phyloP scores from a whole-genome alignment of 2,888 invertebrate species.

The Listrodromus nycthemerus region DNA sequence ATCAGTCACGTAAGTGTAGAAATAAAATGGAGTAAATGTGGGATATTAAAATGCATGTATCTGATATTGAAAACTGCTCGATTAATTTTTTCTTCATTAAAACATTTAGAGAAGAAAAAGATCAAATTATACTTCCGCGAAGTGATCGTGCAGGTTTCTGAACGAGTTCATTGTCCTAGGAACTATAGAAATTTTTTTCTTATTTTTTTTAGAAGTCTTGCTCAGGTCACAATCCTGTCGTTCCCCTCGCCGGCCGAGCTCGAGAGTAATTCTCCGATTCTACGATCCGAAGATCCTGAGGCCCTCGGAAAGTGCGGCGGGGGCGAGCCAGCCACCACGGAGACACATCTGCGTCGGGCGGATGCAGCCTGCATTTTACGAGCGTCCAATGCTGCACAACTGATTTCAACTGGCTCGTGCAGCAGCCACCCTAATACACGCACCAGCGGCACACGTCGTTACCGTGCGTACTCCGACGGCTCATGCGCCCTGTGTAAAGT shows the following conservation, averaged over 20 bases:
- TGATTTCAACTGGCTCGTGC: slow-evolving; percentile 49
- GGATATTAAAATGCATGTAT: background rate
- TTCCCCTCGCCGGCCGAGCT: slow-evolving; percentile 41
- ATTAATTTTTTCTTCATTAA: background rate
- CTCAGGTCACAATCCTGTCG: slow-evolving; percentile 40
- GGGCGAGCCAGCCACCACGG: slow-evolving; percentile 62
- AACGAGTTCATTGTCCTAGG: slow-evolving; percentile 66
- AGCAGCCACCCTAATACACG: slow-evolving; percentile 52
- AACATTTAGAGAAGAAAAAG: background rate
- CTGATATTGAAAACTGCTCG: background rate
- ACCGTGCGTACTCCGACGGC: slow-evolving; percentile 70
- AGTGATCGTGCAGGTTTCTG: slow-evolving; percentile 27
- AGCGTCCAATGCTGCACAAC: slow-evolving; percentile 80
- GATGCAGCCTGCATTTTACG: slow-evolving; percentile 84
- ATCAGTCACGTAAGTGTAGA: background rate
- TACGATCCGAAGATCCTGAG: slow-evolving; percentile 12
- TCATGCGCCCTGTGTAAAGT: slow-evolving; percentile 71
- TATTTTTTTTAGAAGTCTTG: slow-evolving; percentile 6
- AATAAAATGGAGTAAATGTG: background rate
- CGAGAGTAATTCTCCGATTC: slow-evolving; percentile 5
- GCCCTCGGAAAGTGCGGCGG: slow-evolving; percentile 61
- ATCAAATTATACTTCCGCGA: slow-evolving; percentile 7
- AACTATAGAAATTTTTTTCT: slow-evolving; percentile 2
- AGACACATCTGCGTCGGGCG: slow-evolving; percentile 82
- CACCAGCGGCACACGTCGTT: slow-evolving; percentile 64